phyloP scores from a whole-genome alignment of 2,797 vertebrate genomes.

The Phalloptychus januarius region DNA sequence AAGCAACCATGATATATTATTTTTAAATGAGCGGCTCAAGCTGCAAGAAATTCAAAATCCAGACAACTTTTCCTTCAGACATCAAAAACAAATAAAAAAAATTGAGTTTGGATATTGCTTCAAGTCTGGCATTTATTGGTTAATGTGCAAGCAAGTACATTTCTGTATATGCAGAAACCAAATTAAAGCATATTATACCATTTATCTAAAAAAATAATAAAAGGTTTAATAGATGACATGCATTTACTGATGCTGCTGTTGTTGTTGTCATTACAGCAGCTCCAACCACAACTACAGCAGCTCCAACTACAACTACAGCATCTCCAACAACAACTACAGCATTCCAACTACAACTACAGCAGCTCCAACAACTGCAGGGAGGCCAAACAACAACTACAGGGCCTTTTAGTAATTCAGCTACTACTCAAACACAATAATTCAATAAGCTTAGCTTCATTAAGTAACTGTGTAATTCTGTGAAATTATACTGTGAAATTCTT shows the following conservation, averaged over 20 bases:
- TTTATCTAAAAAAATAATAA: background rate
- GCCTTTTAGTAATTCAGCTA: constrained; percentile 1
- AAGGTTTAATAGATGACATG: background rate
- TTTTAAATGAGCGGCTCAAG: background rate
- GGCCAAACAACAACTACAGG: background rate
- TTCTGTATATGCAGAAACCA: background rate
- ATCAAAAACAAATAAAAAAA: background rate
- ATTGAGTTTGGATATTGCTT: background rate
- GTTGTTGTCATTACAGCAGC: too few relatives aligned
- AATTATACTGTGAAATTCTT: background rate
- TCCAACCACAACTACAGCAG: too few relatives aligned
- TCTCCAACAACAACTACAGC: too few relatives aligned
- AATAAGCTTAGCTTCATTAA: background rate
- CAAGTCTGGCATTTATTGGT: background rate
- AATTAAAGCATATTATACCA: too few relatives aligned
- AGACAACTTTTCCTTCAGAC: accelerated
- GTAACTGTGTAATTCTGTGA: too few relatives aligned
- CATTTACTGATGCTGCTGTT: too few relatives aligned
- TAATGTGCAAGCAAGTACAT: background rate
- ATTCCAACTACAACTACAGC: too few relatives aligned
- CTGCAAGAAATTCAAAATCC: background rate
- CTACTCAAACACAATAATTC: background rate
- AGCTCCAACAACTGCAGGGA: too few relatives aligned
- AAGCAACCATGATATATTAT: background rate
- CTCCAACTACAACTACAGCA: too few relatives aligned